Conservation (phyloP, 2,113 vertebrate genomes). For the Pan troglodytes region DNA sequence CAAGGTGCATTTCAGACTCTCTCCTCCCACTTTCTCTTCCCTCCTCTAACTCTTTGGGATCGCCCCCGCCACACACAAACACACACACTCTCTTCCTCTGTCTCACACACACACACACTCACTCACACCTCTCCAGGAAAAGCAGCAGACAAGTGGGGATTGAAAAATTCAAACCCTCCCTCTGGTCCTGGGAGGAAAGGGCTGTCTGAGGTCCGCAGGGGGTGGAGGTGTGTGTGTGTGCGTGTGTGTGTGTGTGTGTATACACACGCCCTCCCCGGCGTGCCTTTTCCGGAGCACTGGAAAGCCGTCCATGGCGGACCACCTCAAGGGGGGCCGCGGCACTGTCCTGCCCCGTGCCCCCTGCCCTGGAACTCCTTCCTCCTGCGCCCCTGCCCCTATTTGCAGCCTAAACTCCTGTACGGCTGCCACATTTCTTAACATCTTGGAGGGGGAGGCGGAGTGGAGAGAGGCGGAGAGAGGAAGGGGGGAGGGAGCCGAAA, state of each 20-base stretch:
- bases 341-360: not conserved
- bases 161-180: constrained; percentile 72
- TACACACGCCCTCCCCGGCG: constrained; percentile 56
- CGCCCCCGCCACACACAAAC: not conserved
- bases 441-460: constrained; percentile 70
- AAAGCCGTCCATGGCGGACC: constrained; percentile 32
- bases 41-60: constrained; percentile 63
- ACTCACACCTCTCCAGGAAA: constrained; percentile 11
- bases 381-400: constrained; percentile 24
- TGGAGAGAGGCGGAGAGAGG: constrained; percentile 53
- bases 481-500: constrained; percentile 63
- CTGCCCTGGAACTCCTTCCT: not conserved
- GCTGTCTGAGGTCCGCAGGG: constrained; percentile 71
- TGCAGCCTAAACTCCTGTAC: constrained; percentile 40
- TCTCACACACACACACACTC: not conserved
- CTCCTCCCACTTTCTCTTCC: constrained; percentile 51
- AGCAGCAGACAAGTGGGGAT: constrained; percentile 60
- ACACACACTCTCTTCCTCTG: not conserved
- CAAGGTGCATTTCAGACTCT: constrained; percentile 89
- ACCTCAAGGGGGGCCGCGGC: constrained; percentile 21
- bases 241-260: constrained; percentile 47
- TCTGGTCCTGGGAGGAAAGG: constrained; percentile 75
- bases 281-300: constrained; percentile 55
- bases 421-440: constrained; percentile 50
- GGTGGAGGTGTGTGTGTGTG: constrained; percentile 57